Evolutionary conservation across 2,113 vertebrate species (phyloP).

Genomic region (Chunga burmeisteri): DNA sequence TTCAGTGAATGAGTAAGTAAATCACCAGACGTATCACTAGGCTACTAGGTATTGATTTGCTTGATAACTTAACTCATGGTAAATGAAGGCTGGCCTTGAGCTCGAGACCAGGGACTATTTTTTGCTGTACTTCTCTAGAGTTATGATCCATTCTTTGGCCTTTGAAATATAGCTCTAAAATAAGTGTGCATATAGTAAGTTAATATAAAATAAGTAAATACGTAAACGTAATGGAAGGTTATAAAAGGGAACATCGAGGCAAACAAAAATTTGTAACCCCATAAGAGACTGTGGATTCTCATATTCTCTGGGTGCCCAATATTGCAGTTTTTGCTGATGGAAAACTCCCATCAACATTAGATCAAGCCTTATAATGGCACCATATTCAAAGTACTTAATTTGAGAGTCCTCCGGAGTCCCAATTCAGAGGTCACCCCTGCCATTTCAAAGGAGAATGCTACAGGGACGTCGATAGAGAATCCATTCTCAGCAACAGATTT

Average conservation of each 20-base stretch:
- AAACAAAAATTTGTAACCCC: neutral
- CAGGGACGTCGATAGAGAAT: neutral
- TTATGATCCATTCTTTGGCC: neutral
- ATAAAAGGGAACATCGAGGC: neutral
- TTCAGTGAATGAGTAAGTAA: slow-evolving; percentile 40
- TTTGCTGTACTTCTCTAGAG: neutral
- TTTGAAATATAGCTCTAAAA: neutral
- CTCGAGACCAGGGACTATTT: neutral
- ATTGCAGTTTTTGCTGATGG: neutral
- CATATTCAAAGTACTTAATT: slow-evolving; percentile 34
- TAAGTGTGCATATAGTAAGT: neutral
- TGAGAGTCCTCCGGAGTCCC: slow-evolving; percentile 42
- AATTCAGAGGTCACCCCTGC: slow-evolving; percentile 44
- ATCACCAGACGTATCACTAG: slow-evolving; percentile 8
- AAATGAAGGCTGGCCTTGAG: slow-evolving; percentile 32
- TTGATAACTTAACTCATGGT: neutral
- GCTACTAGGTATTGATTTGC: slow-evolving; percentile 30
- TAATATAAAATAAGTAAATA: neutral
- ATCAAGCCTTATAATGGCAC: slow-evolving; percentile 21
- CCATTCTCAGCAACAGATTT: slow-evolving; percentile 20
- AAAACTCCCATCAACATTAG: neutral
- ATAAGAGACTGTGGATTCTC: neutral
- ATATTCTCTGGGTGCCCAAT: neutral
- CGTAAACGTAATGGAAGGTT: neutral
- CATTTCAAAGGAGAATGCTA: slow-evolving; percentile 56